Base-by-base conservation (phyloP, 2,113 vertebrate species). In the Colistium nudipinnis region DNA sequence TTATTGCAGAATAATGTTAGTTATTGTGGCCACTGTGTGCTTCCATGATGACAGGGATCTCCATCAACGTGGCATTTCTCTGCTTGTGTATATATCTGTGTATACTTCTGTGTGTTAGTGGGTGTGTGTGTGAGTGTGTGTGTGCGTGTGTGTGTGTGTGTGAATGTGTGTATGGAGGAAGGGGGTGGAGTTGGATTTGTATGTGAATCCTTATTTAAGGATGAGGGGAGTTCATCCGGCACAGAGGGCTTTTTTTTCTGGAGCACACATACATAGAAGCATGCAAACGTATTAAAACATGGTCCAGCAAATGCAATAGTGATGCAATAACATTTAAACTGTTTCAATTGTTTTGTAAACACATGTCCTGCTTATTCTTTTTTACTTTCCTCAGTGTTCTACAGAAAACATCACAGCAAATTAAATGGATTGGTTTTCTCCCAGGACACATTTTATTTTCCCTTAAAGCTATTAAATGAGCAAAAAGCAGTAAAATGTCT, bases 41-140 rank as follows among this genome's bases (percentile, higher is more conserved):
- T 76, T 74, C 82, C 64, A 39, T 84, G 76, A 90, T 79, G 79
- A 88, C 82, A 66, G 71, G 47, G 68, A 78, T 66, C 69, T 78
- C 74, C 63, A 72, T 79, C 75, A 78, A 79, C 59, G 76, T 84
- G 84, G 77, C 82, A 69, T 82, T 74, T 81, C 63, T 73, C 35
- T 70, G 28, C 20, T 33, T 54, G 52, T 53, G 8, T 36, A 8
- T 61, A 12, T 51, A 43, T 54, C 39, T 45, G 24, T 38, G 4
- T 33, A 33, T 33, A 33, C 31, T 9, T 33, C 31, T 6, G 36
- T 44, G 28, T 45, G 16, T 62, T 31, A 3, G 14, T 2, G 16
- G n/a, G 41, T 16, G 8, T 54, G 30, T 63, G 22, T 66, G 38
- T 63, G 19, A n/a, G 8, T 39, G n/a, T 39, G 68, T 55, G 3